Base-by-base conservation (phyloP, 2,113 vertebrate species). In the Phoxinus phoxinus region DNA sequence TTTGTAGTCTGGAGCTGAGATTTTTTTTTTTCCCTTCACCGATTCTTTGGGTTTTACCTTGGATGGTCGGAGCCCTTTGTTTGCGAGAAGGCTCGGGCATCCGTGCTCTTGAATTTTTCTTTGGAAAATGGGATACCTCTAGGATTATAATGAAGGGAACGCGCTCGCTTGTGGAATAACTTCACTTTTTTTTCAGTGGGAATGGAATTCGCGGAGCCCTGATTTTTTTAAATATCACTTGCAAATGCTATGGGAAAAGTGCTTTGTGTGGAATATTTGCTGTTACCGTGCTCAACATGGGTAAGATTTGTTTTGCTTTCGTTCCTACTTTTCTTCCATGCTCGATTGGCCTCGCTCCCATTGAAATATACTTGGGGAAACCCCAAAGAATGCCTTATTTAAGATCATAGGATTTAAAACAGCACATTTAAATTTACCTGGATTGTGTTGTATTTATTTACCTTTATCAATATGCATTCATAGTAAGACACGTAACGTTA, bases 1-100 rank as follows among this genome's bases (percentile, higher is more conserved):
- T 92, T 91, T 91, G 90, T 91, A 92, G 92, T 92, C 90, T 89
- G 91, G 89, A 92, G 92, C 93, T 93, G 93, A 93, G 94, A 94
- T 95, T 95, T 94, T 67, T 80, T 63, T 17, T 21, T 15, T 15
- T 4, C 3, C 4, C 30, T 59, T 17, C 30, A 72, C 46, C 25
- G 46, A 53, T 76, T 53, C 74, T 76, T 76, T 17, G 74, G 37
- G 19, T 1, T 37, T 83, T 25, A 74, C 65, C 76, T 76, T 73
- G 87, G 84, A 88, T 59, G 44, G 72, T 61, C 69, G 48, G 61
- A 56, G 76, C 32, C 41, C 65, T 81, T 85, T 88, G 76, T 87
- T 86, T 65, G 8, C 51, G 51, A 69, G 77, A 88, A 84, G 27
- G 19, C n/a, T 58, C 53, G 8, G 27, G 53, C 58, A 58, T 83